phyloP scores from a whole-genome alignment of 1,140 invertebrate species.

The Brachystomella parvula region DNA sequence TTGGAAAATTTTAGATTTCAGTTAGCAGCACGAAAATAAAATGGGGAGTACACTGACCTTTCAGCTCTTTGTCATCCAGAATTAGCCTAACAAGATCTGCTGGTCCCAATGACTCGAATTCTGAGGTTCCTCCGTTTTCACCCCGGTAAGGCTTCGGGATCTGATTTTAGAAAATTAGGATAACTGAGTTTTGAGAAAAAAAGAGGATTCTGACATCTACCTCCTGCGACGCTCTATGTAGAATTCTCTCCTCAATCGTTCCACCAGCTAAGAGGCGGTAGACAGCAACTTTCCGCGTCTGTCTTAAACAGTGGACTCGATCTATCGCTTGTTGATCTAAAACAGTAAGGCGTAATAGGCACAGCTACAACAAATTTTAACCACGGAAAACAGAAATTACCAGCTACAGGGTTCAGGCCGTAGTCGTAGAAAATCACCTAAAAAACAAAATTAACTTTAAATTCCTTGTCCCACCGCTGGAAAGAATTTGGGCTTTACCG shows the following conservation, averaged over 20 bases:
- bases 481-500: too few relatives aligned
- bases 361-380: background rate
- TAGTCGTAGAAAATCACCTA: conserved; percentile 98
- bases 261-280: background rate
- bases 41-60: background rate
- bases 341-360: background rate
- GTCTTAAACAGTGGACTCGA: conserved; percentile 72
- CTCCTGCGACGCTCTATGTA: too few relatives aligned
- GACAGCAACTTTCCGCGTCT: background rate
- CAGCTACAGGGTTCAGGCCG: conserved; percentile 86
- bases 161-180: too few relatives aligned
- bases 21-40: background rate
- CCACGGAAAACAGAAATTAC: background rate
- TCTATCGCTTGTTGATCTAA: conserved; percentile 86
- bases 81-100: background rate
- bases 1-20: background rate
- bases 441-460: conserved; percentile 34
- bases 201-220: too few relatives aligned
- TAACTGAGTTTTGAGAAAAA: too few relatives aligned
- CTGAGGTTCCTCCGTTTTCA: background rate
- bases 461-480: too few relatives aligned
- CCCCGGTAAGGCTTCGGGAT: too few relatives aligned
- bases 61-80: background rate
- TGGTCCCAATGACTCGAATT: background rate
- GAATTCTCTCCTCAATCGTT: background rate